Evolutionary conservation across 2,888 invertebrate species (phyloP).

Genomic region (Carterocephalus palaemon): DNA sequence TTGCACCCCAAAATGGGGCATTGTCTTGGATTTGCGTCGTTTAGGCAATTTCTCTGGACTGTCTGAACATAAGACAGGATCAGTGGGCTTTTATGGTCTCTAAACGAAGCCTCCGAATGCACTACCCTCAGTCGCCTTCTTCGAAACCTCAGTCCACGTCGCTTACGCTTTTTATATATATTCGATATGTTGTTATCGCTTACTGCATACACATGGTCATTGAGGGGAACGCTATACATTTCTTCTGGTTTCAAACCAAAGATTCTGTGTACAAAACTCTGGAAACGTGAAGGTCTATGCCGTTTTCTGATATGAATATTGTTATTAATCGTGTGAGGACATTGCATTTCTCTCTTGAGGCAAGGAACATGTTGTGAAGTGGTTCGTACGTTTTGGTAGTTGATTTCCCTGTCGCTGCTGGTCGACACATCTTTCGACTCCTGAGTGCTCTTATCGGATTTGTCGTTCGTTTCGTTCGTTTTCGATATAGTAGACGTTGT

Average conservation of each 20-base stretch:
- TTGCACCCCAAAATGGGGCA: conserved; percentile 62
- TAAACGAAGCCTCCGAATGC: conserved; percentile 51
- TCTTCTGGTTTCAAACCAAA: conserved; percentile 52
- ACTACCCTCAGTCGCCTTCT: conserved; percentile 53
- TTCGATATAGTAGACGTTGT: conserved; percentile 32
- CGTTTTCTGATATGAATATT: too few species aligned
- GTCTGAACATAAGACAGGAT: conserved; percentile 60
- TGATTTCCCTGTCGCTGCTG: conserved; percentile 38
- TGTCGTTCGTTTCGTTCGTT: conserved; percentile 24
- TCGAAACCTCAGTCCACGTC: conserved; percentile 41
- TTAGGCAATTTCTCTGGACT: conserved; percentile 54
- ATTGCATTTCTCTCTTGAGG: too few species aligned
- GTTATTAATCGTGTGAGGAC: too few species aligned
- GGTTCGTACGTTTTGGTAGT: too few species aligned
- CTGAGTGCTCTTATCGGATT: conserved; percentile 36
- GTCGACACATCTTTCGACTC: conserved; percentile 41
- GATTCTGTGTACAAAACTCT: conserved; percentile 57
- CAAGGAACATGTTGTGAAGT: too few species aligned
- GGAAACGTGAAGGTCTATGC: conserved; percentile 55
- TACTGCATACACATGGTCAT: conserved; percentile 47
- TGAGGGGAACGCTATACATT: conserved; percentile 34
- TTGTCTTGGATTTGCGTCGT: conserved; percentile 58
- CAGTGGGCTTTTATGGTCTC: conserved; percentile 44
- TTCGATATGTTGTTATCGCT: conserved; percentile 56
- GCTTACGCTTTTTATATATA: conserved; percentile 41